Conservation (phyloP, 1,140 invertebrate species). For the Sitobion miscanthi region DNA sequence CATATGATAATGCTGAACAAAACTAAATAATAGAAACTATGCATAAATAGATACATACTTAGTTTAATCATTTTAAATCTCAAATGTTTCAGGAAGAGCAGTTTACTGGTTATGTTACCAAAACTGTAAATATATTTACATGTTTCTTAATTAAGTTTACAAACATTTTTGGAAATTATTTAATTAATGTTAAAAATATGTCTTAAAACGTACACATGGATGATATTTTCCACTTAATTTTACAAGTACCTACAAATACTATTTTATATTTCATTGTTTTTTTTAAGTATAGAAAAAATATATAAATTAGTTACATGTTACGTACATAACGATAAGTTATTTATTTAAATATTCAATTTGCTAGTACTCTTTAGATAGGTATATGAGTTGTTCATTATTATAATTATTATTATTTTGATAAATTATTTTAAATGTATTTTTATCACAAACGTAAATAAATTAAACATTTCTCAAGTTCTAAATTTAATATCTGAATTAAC, state of each 20-base stretch:
- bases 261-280: neutral
- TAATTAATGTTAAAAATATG: neutral
- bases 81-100: neutral
- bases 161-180: slow-evolving; percentile 1
- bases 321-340: neutral
- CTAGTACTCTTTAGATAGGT: neutral
- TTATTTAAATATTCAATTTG: neutral
- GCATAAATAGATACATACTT: neutral
- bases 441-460: neutral
- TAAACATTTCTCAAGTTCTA: neutral
- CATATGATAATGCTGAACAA: neutral
- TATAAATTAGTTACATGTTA: no score
- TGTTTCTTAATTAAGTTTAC: neutral
- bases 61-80: neutral
- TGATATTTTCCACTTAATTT: neutral
- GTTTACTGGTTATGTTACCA: neutral
- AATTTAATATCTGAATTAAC: neutral
- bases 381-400: neutral
- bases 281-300: no score
- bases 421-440: neutral
- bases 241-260: neutral
- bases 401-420: no score
- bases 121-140: neutral
- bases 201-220: neutral
- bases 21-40: neutral